phyloP scores from a whole-genome alignment of 2,113 vertebrate species.

The Saimiri boliviensis region DNA sequence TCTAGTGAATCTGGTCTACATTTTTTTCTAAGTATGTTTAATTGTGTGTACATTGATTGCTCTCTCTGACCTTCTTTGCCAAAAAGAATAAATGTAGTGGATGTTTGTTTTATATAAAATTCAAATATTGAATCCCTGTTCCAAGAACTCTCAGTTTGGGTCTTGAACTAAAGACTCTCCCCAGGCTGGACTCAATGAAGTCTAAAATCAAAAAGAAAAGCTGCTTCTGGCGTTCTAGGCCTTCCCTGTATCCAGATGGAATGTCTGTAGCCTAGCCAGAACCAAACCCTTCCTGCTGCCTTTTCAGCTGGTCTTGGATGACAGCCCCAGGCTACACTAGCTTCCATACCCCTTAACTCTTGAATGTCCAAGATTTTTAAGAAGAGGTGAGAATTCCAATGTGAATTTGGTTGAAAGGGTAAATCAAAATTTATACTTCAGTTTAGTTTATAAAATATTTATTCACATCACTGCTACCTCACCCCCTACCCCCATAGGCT shows the following conservation, averaged over 20 bases:
- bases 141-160: conserved; percentile 51
- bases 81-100: conserved; percentile 27
- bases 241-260: conserved; percentile 71
- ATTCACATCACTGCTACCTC: neutral
- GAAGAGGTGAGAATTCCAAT: neutral
- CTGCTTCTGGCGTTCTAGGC: conserved; percentile 66
- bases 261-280: conserved; percentile 70
- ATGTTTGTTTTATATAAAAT: conserved; percentile 50
- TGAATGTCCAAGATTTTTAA: conserved; percentile 7
- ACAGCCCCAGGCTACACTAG: conserved; percentile 59
- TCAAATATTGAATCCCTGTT: conserved; percentile 45
- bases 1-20: neutral
- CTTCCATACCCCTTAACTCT: conserved; percentile 61
- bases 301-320: conserved; percentile 66
- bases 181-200: conserved; percentile 58
- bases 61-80: conserved; percentile 25
- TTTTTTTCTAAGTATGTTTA: conserved; percentile 27
- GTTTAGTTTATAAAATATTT: conserved; percentile 57
- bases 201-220: conserved; percentile 67
- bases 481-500: neutral
- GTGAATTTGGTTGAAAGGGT: conserved; percentile 20
- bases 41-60: neutral
- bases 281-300: conserved; percentile 77
- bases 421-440: conserved; percentile 38
- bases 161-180: conserved; percentile 50